Conservation (phyloP, 2,888 invertebrate species). For the Asteroscopus sphinx region DNA sequence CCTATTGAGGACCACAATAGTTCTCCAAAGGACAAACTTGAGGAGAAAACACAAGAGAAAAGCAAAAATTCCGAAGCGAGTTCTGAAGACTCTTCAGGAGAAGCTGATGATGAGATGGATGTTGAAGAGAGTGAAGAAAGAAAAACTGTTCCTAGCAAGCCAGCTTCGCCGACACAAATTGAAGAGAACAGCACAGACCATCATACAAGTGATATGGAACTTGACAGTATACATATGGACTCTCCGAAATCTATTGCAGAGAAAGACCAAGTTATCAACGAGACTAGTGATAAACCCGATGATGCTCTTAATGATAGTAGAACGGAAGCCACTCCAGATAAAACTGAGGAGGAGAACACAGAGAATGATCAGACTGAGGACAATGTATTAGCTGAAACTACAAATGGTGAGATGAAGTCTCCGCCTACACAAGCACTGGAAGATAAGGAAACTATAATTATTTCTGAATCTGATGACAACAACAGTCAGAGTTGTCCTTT, state of each 20-base stretch:
- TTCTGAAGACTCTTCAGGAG: slow-evolving; percentile 91
- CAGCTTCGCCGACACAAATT: slow-evolving; percentile 74
- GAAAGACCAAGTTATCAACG: slow-evolving; percentile 80
- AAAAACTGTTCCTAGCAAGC: slow-evolving; percentile 78
- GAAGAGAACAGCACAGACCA: slow-evolving; percentile 85
- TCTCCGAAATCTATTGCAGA: slow-evolving; percentile 83
- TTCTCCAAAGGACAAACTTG: slow-evolving; percentile 63
- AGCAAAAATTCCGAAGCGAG: slow-evolving; percentile 84
- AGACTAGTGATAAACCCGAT: slow-evolving; percentile 70
- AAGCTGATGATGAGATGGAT: slow-evolving; percentile 92
- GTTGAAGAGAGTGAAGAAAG: slow-evolving; percentile 89
- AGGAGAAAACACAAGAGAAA: slow-evolving; percentile 72
- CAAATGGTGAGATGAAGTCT: slow-evolving; percentile 75
- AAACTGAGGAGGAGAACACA: slow-evolving; percentile 58
- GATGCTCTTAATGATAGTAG: slow-evolving; percentile 61
- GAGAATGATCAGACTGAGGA: slow-evolving; percentile 61
- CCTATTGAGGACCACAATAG: slow-evolving; percentile 44
- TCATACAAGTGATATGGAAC: slow-evolving; percentile 87
- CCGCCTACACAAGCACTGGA: slow-evolving; percentile 73
- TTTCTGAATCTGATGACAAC: slow-evolving; percentile 87
- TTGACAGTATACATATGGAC: slow-evolving; percentile 86
- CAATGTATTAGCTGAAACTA: slow-evolving; percentile 68
- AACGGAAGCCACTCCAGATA: slow-evolving; percentile 55
- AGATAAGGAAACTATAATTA: slow-evolving; percentile 85
- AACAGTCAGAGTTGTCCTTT: slow-evolving; percentile 86